Conservation (phyloP, 2,888 invertebrate species). For the Lasioglossum malachurum region DNA sequence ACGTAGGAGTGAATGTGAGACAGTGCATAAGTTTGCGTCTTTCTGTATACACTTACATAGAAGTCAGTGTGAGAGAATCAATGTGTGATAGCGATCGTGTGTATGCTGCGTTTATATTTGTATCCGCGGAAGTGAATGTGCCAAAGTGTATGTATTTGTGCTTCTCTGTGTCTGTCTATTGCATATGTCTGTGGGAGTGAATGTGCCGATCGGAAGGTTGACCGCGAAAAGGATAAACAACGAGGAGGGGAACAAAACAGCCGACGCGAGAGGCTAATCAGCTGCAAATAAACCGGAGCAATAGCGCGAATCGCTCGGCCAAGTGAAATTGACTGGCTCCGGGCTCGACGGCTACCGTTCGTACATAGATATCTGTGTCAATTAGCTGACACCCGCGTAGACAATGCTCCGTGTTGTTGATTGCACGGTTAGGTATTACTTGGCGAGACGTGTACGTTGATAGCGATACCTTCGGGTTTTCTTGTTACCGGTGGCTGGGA, state of each 20-base stretch:
- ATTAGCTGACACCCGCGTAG: slow-evolving; percentile 6
- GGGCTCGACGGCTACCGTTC: slow-evolving; percentile 2
- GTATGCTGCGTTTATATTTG: neutral
- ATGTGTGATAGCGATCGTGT: neutral
- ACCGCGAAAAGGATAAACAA: slow-evolving; percentile 20
- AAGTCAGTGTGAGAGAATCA: neutral
- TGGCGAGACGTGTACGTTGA: neutral
- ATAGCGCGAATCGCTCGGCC: neutral
- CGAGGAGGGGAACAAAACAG: slow-evolving; percentile 15
- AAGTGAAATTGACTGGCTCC: slow-evolving; percentile 8
- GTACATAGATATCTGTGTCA: neutral
- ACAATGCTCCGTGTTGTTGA: neutral
- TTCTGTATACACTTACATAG: neutral
- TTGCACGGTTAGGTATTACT: neutral
- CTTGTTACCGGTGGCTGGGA: neutral
- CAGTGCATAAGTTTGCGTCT: neutral
- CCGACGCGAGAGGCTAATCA: slow-evolving; percentile 10
- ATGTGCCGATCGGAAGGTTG: slow-evolving; percentile 21
- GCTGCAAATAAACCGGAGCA: slow-evolving; percentile 32
- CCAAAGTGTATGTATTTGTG: neutral
- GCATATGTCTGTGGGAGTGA: neutral
- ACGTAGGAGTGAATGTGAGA: neutral
- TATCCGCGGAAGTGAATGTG: neutral
- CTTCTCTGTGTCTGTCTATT: neutral
- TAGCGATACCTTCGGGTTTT: neutral